Base-by-base conservation (phyloP, 2,797 vertebrate species). In the Thunnus albacares region DNA sequence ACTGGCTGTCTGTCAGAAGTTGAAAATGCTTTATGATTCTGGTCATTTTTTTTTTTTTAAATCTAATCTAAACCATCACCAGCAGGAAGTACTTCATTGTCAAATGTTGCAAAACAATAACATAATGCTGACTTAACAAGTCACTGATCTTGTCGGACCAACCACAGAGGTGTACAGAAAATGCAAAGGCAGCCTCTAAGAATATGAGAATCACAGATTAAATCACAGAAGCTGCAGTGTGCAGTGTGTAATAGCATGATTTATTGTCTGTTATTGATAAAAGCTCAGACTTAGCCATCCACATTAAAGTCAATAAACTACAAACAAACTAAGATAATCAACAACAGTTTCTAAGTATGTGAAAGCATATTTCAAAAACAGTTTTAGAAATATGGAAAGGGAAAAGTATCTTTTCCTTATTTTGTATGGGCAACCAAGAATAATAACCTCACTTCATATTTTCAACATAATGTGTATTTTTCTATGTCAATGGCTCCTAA, bases 71-170 rank as follows among this genome's bases (percentile, higher is more conserved):
- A 81, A 74, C 51, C 75, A 68, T 51, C 51, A 57, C 30, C 12
- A 59, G 71, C 47, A 75, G 73, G 77, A 85, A 87, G 69, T 69
- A 67, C 41, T 59, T 49, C 13, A 45, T 60, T 62, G 38, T 74
- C 49, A 73, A 65, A 85, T 64, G 57, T 56, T 82, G 52, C 45
- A 83, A 75, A 80, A 73, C 30, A 74, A 81, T 73, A 62, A 64
- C 61, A 75, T 77, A 78, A 75, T 20, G 14, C 61, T 13, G 41
- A 68, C 38, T 18, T 52, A 72, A 75, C 1, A 14, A 60, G 26
- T 51, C 13, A 20, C 28, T 62, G 52, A 81, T 77, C 52, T 71
- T 56, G 59, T 84, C 68, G 57, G 77, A 87, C 66, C 71, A 67
- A 72, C 47, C n/a, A 56, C 65, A 15, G 55, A 71, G 58, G 60